Percentiles rank a stretch among this genome's conserved stretches.
These are phyloP conservation scores for Anticlea derivata DNA, from an alignment of 2,888 invertebrate species.

Conservation along the genomic window DNA sequence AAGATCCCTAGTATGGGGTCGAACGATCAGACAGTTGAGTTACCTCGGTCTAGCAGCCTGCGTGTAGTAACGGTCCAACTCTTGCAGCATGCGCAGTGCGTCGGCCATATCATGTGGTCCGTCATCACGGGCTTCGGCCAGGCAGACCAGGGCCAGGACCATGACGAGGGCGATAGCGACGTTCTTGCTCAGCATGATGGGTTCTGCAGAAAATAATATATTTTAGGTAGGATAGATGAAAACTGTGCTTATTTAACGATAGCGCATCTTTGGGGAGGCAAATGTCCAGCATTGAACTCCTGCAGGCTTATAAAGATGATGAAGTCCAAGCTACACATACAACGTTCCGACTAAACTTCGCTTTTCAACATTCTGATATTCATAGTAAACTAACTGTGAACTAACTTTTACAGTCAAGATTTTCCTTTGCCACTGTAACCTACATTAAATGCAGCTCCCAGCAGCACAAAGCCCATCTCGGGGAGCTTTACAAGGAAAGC, in stretches of 20 bases:
- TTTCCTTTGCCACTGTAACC: too few relatives aligned
- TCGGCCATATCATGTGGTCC: constrained; percentile 86
- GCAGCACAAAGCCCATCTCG: not conserved
- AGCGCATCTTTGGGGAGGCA: too few relatives aligned
- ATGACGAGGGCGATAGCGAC: constrained; percentile 62
- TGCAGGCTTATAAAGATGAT: too few relatives aligned
- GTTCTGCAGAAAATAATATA: constrained; percentile 3
- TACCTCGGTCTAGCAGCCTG: constrained; percentile 88
- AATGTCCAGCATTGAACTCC: too few relatives aligned
- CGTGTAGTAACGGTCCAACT: constrained; percentile 86
- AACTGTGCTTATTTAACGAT: too few relatives aligned
- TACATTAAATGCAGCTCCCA: not conserved
- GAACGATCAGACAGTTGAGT: too few relatives aligned
- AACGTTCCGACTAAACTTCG: too few relatives aligned
- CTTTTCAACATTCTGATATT: too few relatives aligned
- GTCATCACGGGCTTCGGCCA: constrained; percentile 73
- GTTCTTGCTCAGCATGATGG: constrained; percentile 74
- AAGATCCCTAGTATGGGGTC: too few relatives aligned
- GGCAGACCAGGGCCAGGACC: constrained; percentile 62
- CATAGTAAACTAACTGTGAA: too few relatives aligned
- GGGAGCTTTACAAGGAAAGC: not conserved
- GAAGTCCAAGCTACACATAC: too few relatives aligned
- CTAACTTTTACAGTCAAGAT: too few relatives aligned
- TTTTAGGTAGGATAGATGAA: not conserved
- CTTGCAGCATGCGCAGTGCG: constrained; percentile 86